Conservation (phyloP, 2,113 vertebrate genomes). For the Capreolus pygargus region DNA sequence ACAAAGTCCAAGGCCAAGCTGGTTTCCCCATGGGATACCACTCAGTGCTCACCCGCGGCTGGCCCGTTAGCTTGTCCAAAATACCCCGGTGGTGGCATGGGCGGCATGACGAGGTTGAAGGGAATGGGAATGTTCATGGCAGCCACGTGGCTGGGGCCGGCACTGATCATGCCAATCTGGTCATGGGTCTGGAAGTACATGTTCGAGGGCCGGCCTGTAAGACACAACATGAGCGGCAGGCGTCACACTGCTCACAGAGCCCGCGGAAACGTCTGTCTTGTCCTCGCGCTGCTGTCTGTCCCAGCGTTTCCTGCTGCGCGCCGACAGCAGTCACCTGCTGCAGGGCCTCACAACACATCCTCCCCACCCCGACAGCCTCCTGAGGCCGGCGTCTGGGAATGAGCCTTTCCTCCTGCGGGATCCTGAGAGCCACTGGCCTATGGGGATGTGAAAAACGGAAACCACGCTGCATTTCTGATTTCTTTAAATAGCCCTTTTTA, state of each 20-base stretch:
- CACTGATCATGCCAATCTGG: slow-evolving; percentile 98
- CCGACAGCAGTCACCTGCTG: not conserved
- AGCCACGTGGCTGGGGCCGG: slow-evolving; percentile 91
- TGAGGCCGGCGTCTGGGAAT: not conserved
- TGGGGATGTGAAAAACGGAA: not conserved
- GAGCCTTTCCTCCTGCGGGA: not conserved
- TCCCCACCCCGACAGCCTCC: not conserved
- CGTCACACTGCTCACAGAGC: not conserved
- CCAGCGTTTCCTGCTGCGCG: not conserved
- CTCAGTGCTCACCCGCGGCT: slow-evolving; percentile 84
- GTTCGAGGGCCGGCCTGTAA: slow-evolving; percentile 91
- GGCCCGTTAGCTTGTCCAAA: slow-evolving; percentile 95
- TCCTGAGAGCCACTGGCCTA: not conserved
- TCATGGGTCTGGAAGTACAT: slow-evolving; percentile 99
- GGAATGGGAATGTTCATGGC: slow-evolving; percentile 98
- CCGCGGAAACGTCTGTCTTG: not conserved
- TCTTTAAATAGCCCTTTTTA: not conserved
- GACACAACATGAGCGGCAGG: rapidly evolving
- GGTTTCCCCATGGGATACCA: not conserved
- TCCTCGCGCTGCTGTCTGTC: not conserved
- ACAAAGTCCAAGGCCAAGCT: not conserved
- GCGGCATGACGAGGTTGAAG: slow-evolving; percentile 98
- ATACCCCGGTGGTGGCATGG: slow-evolving; percentile 95
- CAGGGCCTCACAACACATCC: not conserved
- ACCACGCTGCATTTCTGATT: not conserved